These are phyloP conservation scores for Arctopsyche grandis DNA, from an alignment of 1,140 invertebrate genomes.

Conservation along the genomic window DNA sequence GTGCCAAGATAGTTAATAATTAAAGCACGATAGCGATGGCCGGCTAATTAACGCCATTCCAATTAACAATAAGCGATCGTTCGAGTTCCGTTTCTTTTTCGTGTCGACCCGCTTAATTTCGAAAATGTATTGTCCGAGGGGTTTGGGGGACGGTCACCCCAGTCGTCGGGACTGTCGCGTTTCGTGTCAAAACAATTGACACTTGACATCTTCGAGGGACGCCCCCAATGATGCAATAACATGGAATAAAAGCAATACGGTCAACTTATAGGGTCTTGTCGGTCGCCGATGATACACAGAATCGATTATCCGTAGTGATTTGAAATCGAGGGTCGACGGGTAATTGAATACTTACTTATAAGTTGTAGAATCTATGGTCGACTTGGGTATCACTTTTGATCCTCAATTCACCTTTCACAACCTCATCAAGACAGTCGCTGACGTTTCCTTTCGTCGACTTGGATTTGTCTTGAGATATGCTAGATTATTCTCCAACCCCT, in stretches of 20 bases:
- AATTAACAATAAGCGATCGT: not conserved
- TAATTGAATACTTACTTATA: no score
- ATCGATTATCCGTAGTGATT: not conserved
- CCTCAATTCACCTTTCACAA: no score
- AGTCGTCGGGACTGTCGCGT: not conserved
- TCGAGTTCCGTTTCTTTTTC: not conserved
- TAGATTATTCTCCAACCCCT: no score
- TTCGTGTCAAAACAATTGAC: constrained; percentile 34
- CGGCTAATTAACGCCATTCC: constrained; percentile 1
- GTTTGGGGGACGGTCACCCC: not conserved
- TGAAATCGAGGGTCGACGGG: no score
- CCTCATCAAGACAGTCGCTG: no score
- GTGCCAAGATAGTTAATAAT: constrained; percentile 30
- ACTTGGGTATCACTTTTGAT: no score
- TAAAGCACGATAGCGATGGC: constrained; percentile 8
- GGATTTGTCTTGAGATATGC: no score
- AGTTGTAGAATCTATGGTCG: no score
- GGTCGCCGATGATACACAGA: not conserved
- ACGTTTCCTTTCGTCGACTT: no score
- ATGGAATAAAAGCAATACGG: constrained; percentile 7
- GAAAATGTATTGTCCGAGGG: not conserved
- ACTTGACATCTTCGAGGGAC: constrained; percentile 26
- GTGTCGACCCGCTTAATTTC: not conserved
- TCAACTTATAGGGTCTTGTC: constrained; percentile 1
- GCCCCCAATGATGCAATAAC: constrained; percentile 8